A percentile compares a stretch with the other conserved stretches of the same genome.
These are phyloP conservation scores for Ischnura elegans DNA, from an alignment of 2,888 invertebrate species.

Conservation along the genomic window DNA sequence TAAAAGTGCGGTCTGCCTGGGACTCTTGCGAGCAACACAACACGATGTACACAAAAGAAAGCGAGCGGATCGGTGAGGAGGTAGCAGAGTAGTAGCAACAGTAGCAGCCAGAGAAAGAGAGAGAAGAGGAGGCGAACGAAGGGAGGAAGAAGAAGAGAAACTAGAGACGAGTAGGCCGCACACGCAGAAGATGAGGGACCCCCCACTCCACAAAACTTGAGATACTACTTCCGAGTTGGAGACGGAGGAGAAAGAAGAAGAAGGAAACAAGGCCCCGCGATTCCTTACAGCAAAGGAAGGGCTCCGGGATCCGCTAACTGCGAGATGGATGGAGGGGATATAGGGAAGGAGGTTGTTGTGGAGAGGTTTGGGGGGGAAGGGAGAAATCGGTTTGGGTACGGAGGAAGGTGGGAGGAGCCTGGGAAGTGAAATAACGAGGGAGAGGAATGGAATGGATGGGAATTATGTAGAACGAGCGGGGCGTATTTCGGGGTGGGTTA, in stretches of 20 bases:
- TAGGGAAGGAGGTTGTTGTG: neutral
- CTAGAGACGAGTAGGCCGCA: neutral
- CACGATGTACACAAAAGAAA: neutral
- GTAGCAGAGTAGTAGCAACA: neutral
- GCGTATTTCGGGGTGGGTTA: neutral
- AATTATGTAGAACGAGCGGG: constrained; percentile 56
- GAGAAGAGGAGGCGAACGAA: neutral
- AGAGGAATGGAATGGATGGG: constrained; percentile 55
- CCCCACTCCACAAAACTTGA: constrained; percentile 59
- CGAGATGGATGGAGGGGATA: constrained; percentile 3
- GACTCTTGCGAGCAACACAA: neutral
- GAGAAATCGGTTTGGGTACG: neutral
- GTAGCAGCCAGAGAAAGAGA: neutral
- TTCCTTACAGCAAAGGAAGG: constrained; percentile 63
- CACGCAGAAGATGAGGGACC: neutral
- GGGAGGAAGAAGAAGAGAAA: neutral
- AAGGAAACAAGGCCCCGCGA: constrained; percentile 50
- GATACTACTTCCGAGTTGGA: constrained; percentile 66
- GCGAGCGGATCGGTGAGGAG: neutral
- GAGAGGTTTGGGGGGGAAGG: neutral
- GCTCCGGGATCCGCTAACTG: constrained; percentile 59
- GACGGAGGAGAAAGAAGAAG: constrained; percentile 45
- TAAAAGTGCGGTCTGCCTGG: too few species aligned
- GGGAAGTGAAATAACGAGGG: constrained; percentile 52
- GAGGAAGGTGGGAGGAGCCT: neutral